phyloP scores from a whole-genome alignment of 2,797 vertebrate species.

The Monodelphis domestica region DNA sequence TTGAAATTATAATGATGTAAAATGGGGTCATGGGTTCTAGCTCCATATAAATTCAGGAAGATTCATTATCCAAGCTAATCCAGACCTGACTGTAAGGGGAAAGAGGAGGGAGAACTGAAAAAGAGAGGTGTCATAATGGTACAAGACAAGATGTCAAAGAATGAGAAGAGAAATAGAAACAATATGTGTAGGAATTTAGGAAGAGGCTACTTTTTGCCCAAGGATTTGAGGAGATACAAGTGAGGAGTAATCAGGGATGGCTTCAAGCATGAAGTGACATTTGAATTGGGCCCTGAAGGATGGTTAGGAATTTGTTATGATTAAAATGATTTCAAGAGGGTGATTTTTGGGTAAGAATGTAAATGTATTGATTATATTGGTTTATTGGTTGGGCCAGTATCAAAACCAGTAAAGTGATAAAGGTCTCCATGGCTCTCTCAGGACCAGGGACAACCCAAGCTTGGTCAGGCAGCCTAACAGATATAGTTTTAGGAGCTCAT shows the following conservation, averaged over 20 bases:
- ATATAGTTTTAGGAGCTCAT: too few species aligned
- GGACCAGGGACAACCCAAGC: too few species aligned
- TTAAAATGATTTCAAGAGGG: too few species aligned
- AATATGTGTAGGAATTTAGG: neutral
- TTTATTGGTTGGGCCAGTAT: too few species aligned
- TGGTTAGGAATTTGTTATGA: neutral
- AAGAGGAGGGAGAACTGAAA: neutral
- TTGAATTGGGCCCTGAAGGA: neutral
- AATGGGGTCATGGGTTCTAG: neutral
- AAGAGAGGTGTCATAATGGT: neutral
- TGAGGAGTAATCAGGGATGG: neutral
- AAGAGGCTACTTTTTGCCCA: neutral
- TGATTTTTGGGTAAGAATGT: too few species aligned
- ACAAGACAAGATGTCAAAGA: neutral
- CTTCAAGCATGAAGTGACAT: neutral
- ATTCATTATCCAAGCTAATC: neutral
- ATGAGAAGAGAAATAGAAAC: neutral
- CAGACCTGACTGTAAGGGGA: neutral
- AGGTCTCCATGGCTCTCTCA: too few species aligned
- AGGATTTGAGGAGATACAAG: neutral
- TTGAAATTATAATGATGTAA: neutral
- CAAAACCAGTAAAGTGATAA: too few species aligned
- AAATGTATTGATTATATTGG: too few species aligned
- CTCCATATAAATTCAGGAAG: neutral
- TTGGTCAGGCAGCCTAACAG: too few species aligned